Percentiles rank a stretch among this genome's conserved stretches.
phyloP scores from a whole-genome alignment of 1,140 invertebrate species.

The Ctenoplectra terminalis region DNA sequence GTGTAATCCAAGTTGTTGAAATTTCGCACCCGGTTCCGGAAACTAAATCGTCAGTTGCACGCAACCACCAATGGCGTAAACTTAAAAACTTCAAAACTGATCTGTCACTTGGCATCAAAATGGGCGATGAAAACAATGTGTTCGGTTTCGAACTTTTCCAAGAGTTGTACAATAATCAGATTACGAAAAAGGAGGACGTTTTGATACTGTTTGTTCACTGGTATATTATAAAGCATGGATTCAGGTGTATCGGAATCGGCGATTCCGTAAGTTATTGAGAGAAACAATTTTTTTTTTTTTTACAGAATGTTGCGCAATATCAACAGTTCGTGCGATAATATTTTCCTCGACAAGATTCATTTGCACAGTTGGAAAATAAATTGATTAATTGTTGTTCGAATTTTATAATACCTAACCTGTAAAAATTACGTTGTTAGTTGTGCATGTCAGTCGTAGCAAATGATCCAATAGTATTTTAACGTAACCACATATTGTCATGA shows the following conservation, averaged over 20 bases:
- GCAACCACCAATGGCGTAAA: conserved; percentile 52
- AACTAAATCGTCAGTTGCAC: not conserved
- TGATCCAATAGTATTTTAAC: not conserved
- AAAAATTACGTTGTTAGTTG: not conserved
- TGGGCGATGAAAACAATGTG: conserved; percentile 62
- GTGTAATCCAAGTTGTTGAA: not conserved
- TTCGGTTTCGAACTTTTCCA: conserved; percentile 91
- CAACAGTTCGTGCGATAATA: not conserved
- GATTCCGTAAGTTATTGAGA: conserved; percentile 84
- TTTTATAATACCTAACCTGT: not conserved
- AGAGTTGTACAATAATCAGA: conserved; percentile 84
- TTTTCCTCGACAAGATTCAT: not conserved
- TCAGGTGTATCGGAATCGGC: conserved; percentile 88
- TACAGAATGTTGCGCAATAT: not conserved
- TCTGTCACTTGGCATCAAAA: conserved; percentile 56
- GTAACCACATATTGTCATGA: not conserved
- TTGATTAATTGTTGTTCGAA: not conserved
- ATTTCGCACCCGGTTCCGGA: not conserved
- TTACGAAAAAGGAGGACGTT: conserved; percentile 88
- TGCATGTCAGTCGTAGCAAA: not conserved
- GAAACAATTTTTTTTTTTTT: not conserved
- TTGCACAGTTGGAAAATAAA: not conserved
- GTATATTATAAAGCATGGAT: conserved; percentile 88
- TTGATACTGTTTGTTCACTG: conserved; percentile 88
- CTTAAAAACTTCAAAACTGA: conserved; percentile 45